Evolutionary conservation across 2,797 vertebrate species (phyloP), one percentile per base, ranked within the genome.

Genomic region (Tokudaia muenninki): DNA sequence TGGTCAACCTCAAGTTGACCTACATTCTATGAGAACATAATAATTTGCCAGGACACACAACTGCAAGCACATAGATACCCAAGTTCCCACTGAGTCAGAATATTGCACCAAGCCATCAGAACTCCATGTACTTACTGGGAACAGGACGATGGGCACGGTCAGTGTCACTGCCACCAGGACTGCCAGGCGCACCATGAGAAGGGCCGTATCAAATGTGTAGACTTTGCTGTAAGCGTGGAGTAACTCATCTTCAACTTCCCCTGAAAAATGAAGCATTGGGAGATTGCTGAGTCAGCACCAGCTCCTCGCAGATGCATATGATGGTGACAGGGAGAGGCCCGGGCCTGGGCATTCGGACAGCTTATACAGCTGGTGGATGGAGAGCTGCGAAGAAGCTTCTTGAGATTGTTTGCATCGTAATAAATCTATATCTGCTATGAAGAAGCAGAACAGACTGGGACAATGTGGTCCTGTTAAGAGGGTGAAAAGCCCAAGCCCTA

Each of bases 171-270:
- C 99, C 6, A 99, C 99, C 95, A 99, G 99, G 44, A 99, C 99
- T 0, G 99, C 99, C 97, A 99, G 79, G 50, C 99, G 99, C 87
- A 99, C 99, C 97, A 99, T 92, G 97, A 99, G 98, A 94, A 99
- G 97, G 97, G 99, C 97, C 0, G 99, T 98, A 41, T 99, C 99
- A 0, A 99, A 99, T 63, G 98, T 99, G 26, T 99, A 99, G 24
- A 99, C 99, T 98, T 99, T 99, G 57, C 99, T 99, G 97, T 99
- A 99, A 0, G 99, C 99, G 96, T 99, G 99, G 86, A 99, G 99
- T 61, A 99, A 90, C 98, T 99, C 99, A 7, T 99, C 99, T 98
- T 99, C 99, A 93, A 99, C 99, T 72, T 99, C 99, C 44, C 99
- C 99, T 99, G 97, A 0, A 0, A 88, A 55, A 81, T 21, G 16